Conservation (phyloP, 2,888 invertebrate species). For the Leptinotarsa rubiginosa region DNA sequence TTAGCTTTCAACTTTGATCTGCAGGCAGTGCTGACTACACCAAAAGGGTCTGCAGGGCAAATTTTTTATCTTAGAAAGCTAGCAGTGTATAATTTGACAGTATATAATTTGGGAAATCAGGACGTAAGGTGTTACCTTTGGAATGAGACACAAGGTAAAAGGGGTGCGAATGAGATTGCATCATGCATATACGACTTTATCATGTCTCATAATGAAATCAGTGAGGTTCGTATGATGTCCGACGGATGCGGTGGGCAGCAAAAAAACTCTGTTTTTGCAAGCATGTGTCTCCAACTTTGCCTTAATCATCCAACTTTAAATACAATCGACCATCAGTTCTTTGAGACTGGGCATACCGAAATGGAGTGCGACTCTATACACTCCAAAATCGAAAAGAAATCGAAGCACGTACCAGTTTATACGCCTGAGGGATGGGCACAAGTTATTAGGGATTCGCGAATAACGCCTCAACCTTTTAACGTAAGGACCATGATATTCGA, state of each 20-base stretch:
- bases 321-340: slow-evolving; percentile 39
- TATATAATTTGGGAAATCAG: slow-evolving; percentile 57
- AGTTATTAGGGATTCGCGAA: background rate
- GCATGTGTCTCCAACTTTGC: slow-evolving; percentile 32
- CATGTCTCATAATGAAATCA: no score
- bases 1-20: slow-evolving; percentile 49
- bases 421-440: background rate
- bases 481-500: background rate
- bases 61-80: slow-evolving; percentile 49
- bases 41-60: slow-evolving; percentile 52
- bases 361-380: no score
- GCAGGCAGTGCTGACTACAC: slow-evolving; percentile 41
- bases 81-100: slow-evolving; percentile 49
- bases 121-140: slow-evolving; percentile 54
- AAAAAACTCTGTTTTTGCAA: slow-evolving; percentile 30
- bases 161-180: slow-evolving; percentile 27
- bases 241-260: slow-evolving; percentile 32
- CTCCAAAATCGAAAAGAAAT: slow-evolving; percentile 23
- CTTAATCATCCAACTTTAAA: slow-evolving; percentile 34
- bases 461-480: background rate
- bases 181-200: slow-evolving; percentile 3
- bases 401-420: slow-evolving; percentile 33
- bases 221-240: no score
- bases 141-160: slow-evolving; percentile 40
- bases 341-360: slow-evolving; percentile 34